Conservation (phyloP, 2,888 invertebrate genomes). For the Caenorhabditis drosophilae region DNA sequence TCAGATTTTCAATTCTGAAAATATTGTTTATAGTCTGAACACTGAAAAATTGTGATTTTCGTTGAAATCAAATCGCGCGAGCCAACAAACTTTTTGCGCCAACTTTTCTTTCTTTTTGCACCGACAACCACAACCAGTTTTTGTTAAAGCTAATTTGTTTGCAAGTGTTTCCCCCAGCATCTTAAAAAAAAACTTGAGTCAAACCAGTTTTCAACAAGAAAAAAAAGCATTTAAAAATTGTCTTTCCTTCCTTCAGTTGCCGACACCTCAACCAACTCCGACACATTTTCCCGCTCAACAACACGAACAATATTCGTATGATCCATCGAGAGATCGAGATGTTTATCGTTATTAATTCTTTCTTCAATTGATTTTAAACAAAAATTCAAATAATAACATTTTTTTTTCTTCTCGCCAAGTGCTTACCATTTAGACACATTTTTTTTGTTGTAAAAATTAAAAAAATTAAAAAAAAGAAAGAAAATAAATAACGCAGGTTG, state of each 20-base stretch:
- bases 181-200: background rate
- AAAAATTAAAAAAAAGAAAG: no score
- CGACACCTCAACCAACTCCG: conserved; percentile 38
- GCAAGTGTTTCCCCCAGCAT: background rate
- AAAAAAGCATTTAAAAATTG: background rate
- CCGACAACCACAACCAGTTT: no score
- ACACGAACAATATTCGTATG: conserved; percentile 46
- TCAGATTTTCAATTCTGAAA: no score
- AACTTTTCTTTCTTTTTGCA: no score
- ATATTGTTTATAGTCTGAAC: no score
- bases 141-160: no score
- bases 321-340: conserved; percentile 42
- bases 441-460: background rate
- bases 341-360: conserved; percentile 43
- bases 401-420: no score
- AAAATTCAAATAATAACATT: background rate
- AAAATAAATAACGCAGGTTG: no score
- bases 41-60: no score
- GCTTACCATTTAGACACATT: conserved; percentile 1
- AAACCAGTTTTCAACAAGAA: background rate
- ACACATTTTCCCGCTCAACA: conserved; percentile 27
- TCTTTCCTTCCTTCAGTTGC: conserved; percentile 15
- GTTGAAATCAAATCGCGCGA: no score
- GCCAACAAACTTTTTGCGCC: no score
- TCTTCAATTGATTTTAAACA: background rate